phyloP scores from a whole-genome alignment of 2,797 vertebrate species.

The Enteromius mattozi region DNA sequence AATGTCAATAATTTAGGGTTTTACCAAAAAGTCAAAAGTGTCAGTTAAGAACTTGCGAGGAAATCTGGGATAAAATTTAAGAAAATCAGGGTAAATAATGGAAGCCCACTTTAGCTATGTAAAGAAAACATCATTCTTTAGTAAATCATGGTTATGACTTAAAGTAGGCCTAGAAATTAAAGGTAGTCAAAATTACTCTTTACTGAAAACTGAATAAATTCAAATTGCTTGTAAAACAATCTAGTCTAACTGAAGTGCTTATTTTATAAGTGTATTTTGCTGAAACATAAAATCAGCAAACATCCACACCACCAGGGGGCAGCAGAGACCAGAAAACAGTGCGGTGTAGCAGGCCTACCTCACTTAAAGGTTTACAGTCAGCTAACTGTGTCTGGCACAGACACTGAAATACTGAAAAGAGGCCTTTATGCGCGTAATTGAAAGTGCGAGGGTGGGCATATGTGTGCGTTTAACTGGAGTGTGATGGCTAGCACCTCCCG shows the following conservation, averaged over 20 bases:
- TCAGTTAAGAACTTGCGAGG: background rate
- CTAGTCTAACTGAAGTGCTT: slow-evolving; percentile 60
- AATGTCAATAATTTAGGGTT: background rate
- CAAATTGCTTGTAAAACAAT: background rate
- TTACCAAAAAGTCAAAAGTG: background rate
- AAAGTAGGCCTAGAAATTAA: background rate
- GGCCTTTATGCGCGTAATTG: slow-evolving; percentile 1
- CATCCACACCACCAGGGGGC: slow-evolving; percentile 72
- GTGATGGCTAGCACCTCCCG: slow-evolving; percentile 16
- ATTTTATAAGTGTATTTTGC: slow-evolving; percentile 70
- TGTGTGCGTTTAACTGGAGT: slow-evolving; percentile 17
- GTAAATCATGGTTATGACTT: too few relatives aligned
- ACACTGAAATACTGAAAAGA: slow-evolving; percentile 17
- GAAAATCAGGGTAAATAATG: background rate
- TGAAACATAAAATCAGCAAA: slow-evolving; percentile 64
- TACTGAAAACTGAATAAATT: background rate
- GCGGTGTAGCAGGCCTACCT: background rate
- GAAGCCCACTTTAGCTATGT: background rate
- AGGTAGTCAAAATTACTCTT: background rate
- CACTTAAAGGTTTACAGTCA: background rate
- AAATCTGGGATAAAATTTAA: background rate
- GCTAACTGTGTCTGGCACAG: slow-evolving; percentile 9
- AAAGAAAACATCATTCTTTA: background rate
- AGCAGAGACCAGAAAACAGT: slow-evolving; percentile 65
- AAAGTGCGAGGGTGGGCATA: slow-evolving; percentile 33